These are phyloP conservation scores for cat (Felis catus) DNA, from an alignment of 2,113 vertebrate species.

Conservation along the genomic window DNA sequence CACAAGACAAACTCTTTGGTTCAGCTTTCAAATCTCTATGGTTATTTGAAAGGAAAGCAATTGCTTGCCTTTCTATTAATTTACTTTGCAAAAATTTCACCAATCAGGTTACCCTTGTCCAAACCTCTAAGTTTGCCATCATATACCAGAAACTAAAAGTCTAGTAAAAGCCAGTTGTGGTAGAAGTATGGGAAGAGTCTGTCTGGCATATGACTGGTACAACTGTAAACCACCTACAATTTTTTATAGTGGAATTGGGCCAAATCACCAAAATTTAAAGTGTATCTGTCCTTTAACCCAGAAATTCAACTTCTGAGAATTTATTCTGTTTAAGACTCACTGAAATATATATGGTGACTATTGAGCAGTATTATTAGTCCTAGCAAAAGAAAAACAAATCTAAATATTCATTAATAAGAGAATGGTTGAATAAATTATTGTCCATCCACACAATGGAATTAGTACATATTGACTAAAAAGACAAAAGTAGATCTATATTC, in stretches of 20 bases:
- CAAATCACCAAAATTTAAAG: not conserved
- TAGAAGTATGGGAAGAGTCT: not conserved
- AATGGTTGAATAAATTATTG: not conserved
- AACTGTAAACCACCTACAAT: not conserved
- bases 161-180: not conserved
- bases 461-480: not conserved
- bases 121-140: not conserved
- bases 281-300: not conserved
- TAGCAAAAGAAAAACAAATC: not conserved
- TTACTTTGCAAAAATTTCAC: conserved; percentile 16
- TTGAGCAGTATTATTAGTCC: not conserved
- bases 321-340: not conserved
- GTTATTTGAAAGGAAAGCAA: not conserved
- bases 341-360: not conserved
- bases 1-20: not conserved
- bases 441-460: not conserved
- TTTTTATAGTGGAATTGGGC: not conserved
- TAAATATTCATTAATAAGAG: not conserved
- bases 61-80: not conserved
- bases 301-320: not conserved
- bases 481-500: not conserved
- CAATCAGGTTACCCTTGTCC: not conserved
- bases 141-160: not conserved
- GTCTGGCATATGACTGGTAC: not conserved
- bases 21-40: not conserved